These are phyloP conservation scores for Melospiza melodia DNA, from an alignment of 2,113 vertebrate genomes.

Conservation along the genomic window DNA sequence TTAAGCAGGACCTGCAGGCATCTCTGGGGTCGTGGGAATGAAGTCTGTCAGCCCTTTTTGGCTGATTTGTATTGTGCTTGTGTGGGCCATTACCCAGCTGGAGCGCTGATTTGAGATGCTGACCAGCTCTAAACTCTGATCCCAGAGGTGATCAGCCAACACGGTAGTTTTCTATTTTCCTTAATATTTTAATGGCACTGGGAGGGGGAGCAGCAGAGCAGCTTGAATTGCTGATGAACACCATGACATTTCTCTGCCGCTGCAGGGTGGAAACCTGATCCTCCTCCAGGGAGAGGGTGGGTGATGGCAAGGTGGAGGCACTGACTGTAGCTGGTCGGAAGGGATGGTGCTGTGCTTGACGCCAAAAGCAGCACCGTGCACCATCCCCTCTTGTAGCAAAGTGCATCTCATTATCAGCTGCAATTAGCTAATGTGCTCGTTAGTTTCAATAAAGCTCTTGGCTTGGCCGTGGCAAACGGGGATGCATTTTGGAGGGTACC, in stretches of 20 bases:
- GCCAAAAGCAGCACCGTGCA: not conserved
- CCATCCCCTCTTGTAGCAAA: not conserved
- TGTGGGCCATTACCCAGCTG: not conserved
- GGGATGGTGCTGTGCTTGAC: not conserved
- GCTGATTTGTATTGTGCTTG: not conserved
- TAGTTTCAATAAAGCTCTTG: not conserved
- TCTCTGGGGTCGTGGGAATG: not conserved
- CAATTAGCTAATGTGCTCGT: not conserved
- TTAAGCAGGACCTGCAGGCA: not conserved
- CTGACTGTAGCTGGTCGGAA: not conserved
- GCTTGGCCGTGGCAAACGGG: accelerated
- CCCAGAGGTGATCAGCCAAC: slow-evolving; percentile 12
- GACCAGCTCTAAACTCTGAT: not conserved
- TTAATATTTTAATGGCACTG: not conserved
- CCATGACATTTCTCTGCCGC: not conserved
- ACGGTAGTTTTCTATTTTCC: not conserved
- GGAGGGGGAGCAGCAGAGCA: not conserved
- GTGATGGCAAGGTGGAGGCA: accelerated
- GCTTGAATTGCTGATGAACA: not conserved
- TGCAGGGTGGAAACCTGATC: not conserved
- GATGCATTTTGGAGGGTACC: not conserved
- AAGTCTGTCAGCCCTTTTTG: not conserved
- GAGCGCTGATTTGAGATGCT: not conserved
- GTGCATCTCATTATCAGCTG: not conserved
- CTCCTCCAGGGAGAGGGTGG: not conserved